Evolutionary conservation across 2,797 vertebrate species (phyloP).

Genomic region (Brachyalestes nurse): DNA sequence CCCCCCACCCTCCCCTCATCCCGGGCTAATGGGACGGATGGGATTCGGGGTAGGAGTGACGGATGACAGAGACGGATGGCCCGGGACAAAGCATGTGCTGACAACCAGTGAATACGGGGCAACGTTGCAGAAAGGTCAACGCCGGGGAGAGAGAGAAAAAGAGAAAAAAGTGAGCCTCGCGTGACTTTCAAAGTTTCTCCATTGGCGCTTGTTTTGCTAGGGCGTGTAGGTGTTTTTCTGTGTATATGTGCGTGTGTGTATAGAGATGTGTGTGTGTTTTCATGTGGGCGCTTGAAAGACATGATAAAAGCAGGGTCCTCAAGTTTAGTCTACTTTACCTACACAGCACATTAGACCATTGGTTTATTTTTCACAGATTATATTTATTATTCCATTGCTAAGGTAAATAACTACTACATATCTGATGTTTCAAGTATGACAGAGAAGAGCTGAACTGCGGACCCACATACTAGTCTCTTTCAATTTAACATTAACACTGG

Average conservation of each 20-base stretch:
- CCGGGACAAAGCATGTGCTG: slow-evolving; percentile 90
- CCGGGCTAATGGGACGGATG: slow-evolving; percentile 87
- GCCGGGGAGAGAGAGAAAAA: slow-evolving; percentile 60
- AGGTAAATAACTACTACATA: too few species aligned
- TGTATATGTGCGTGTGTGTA: slow-evolving; percentile 36
- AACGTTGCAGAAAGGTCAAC: slow-evolving; percentile 96
- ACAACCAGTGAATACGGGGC: slow-evolving; percentile 93
- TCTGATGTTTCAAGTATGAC: background rate
- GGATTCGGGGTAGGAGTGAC: slow-evolving; percentile 91
- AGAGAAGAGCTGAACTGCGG: background rate
- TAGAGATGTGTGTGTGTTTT: slow-evolving; percentile 25
- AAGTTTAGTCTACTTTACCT: background rate
- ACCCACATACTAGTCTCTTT: background rate
- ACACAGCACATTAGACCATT: background rate
- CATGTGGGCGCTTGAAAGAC: slow-evolving; percentile 30
- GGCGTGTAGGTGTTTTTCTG: slow-evolving; percentile 38
- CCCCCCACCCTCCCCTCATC: slow-evolving; percentile 70
- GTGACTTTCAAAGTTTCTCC: slow-evolving; percentile 88
- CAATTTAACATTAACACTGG: background rate
- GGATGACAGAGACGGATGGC: slow-evolving; percentile 95
- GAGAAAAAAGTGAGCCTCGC: slow-evolving; percentile 67
- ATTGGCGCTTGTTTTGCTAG: slow-evolving; percentile 53
- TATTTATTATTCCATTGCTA: too few species aligned
- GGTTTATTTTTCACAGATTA: background rate
- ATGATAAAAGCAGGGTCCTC: slow-evolving; percentile 15